These are phyloP conservation scores for Poeciliopsis retropinna DNA, from an alignment of 2,113 vertebrate species.

Conservation along the genomic window DNA sequence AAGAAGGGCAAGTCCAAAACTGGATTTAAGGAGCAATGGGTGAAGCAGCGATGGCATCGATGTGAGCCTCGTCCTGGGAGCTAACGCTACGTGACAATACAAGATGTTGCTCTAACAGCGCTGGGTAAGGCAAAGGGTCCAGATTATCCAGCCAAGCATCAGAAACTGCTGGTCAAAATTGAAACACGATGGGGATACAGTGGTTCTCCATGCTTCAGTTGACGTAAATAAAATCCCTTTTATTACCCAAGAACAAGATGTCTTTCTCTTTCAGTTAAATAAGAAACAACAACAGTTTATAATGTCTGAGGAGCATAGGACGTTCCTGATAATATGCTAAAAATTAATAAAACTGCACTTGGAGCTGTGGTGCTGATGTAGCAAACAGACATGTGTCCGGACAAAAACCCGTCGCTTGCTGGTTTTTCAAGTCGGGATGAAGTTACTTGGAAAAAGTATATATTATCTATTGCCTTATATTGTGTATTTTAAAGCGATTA, in stretches of 20 bases:
- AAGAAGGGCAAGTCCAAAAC: conserved; percentile 68
- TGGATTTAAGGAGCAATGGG: conserved; percentile 73
- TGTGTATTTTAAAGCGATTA: no score
- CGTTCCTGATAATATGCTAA: conserved; percentile 48
- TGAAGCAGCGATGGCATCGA: conserved; percentile 74
- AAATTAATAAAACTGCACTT: conserved; percentile 23
- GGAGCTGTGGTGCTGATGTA: no score
- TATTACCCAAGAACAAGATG: conserved; percentile 58
- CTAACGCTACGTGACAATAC: conserved; percentile 77
- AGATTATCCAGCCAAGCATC: conserved; percentile 73
- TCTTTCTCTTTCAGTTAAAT: conserved; percentile 65
- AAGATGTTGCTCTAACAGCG: conserved; percentile 74
- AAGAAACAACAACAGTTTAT: conserved; percentile 49
- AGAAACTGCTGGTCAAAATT: conserved; percentile 68
- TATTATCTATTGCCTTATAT: no score
- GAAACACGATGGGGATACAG: conserved; percentile 32
- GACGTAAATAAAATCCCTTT: conserved; percentile 22
- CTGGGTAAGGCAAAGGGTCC: conserved; percentile 56
- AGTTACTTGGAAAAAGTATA: no score
- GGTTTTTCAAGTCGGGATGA: no score
- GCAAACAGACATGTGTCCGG: no score
- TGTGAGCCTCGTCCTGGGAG: conserved; percentile 67
- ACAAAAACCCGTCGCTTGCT: no score
- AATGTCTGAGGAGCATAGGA: conserved; percentile 37
- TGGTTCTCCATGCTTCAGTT: conserved; percentile 36